Conservation (phyloP, 2,113 vertebrate genomes). For the Caranx melampygus region DNA sequence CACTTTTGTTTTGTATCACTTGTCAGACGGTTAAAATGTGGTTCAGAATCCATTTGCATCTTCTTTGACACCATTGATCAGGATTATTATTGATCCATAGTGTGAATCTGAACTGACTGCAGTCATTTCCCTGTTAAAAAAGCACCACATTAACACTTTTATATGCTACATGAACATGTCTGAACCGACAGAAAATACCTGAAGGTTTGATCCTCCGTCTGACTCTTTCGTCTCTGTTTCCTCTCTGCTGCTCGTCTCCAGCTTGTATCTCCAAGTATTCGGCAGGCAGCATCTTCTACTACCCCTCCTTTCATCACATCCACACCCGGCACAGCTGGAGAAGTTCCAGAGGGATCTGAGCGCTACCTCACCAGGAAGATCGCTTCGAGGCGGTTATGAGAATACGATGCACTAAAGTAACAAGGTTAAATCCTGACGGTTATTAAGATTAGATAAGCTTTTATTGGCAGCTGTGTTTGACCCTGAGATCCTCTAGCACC, state of each 20-base stretch:
- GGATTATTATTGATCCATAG: too few species aligned
- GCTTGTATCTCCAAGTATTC: conserved; percentile 96
- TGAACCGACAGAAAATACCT: too few species aligned
- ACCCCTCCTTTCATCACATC: conserved; percentile 91
- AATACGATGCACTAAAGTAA: conserved; percentile 98
- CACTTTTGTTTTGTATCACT: background rate
- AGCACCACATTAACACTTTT: too few species aligned
- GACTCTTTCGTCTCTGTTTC: background rate
- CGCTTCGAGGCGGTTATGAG: conserved; percentile 99
- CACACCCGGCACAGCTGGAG: conserved; percentile 90
- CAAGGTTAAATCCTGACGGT: background rate
- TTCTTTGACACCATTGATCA: too few species aligned
- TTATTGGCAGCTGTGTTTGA: too few species aligned
- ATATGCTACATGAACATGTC: too few species aligned
- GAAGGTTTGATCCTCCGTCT: too few species aligned
- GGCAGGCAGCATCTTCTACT: conserved; percentile 95
- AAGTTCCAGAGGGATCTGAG: conserved; percentile 94
- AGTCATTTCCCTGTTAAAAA: too few species aligned
- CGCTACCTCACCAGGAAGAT: conserved; percentile 97
- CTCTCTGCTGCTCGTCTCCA: conserved; percentile 60
- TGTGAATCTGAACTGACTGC: too few species aligned
- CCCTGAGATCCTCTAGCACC: too few species aligned
- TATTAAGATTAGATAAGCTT: background rate
- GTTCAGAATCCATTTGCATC: too few species aligned
- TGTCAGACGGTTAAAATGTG: too few species aligned